Conservation (phyloP, 1,140 invertebrate species). For the Maconellicoccus hirsutus region DNA sequence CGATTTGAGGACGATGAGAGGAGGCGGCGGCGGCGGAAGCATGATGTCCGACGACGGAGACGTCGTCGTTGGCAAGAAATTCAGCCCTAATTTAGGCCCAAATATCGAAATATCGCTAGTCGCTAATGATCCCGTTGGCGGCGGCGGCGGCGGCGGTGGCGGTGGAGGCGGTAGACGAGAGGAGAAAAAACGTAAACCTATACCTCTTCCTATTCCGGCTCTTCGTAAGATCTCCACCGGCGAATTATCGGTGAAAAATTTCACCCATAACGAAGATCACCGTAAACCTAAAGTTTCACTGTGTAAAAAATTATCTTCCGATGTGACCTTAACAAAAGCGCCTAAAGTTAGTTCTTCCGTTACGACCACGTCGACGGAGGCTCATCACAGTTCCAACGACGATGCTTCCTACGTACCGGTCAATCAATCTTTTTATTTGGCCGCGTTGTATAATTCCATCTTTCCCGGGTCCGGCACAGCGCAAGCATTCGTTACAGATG, state of each 20-base stretch:
- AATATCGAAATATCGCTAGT: slow-evolving; percentile 15
- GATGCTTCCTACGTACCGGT: neutral
- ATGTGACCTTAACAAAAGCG: neutral
- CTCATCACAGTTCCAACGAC: neutral
- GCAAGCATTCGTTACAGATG: neutral
- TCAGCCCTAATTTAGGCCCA: neutral
- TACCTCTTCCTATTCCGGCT: neutral
- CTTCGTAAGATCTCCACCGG: slow-evolving; percentile 6
- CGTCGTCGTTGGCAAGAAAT: neutral
- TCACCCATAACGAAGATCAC: neutral
- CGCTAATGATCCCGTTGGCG: neutral
- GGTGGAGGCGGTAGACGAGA: neutral
- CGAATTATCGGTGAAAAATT: neutral
- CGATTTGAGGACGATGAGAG: neutral
- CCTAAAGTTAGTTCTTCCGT: neutral
- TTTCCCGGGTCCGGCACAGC: neutral
- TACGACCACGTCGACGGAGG: neutral
- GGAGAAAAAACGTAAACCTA: slow-evolving; percentile 4
- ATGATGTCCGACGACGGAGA: too few relatives aligned
- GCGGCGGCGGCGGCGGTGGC: neutral
- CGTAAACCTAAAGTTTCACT: neutral
- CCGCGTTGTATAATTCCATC: neutral
- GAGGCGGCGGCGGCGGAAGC: too few relatives aligned
- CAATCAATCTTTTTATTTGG: neutral
- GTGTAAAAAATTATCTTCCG: neutral